These are phyloP conservation scores for Drosophila suzukii DNA, from an alignment of 1,140 invertebrate species.

Conservation along the genomic window DNA sequence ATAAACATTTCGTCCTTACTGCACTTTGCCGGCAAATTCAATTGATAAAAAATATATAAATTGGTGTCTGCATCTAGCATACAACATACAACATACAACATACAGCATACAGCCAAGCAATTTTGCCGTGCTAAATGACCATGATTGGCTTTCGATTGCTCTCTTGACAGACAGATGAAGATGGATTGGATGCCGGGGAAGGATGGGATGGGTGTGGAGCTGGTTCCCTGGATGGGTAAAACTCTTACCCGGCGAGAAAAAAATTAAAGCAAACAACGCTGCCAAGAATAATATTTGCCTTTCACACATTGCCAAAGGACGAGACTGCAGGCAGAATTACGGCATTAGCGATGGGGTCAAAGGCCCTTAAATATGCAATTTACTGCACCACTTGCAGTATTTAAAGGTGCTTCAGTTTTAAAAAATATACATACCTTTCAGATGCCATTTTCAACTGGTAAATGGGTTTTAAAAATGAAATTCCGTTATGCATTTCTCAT, in stretches of 20 bases:
- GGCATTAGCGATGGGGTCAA: conserved; percentile 5
- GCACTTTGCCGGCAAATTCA: conserved; percentile 50
- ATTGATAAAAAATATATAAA: conserved; percentile 54
- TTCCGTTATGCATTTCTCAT: background rate
- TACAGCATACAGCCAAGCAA: conserved; percentile 13
- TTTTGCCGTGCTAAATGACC: conserved; percentile 49
- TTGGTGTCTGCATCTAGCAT: conserved; percentile 16
- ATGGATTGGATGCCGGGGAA: conserved; percentile 20
- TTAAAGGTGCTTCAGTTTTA: background rate
- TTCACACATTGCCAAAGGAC: conserved; percentile 17
- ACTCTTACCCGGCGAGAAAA: background rate
- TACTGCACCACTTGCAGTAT: background rate
- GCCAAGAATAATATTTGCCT: conserved; percentile 34
- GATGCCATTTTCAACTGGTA: background rate
- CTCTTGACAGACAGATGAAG: conserved; percentile 43
- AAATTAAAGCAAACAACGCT: conserved; percentile 30
- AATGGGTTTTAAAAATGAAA: background rate
- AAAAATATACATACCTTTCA: background rate
- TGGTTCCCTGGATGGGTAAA: background rate
- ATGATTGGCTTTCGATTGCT: conserved; percentile 54
- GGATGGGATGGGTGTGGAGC: background rate
- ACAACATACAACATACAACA: background rate
- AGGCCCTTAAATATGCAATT: background rate
- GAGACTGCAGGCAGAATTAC: background rate
- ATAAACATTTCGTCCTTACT: conserved; percentile 30